Evolutionary conservation across 2,888 invertebrate species (phyloP).

Genomic region (Elysia crispata): DNA sequence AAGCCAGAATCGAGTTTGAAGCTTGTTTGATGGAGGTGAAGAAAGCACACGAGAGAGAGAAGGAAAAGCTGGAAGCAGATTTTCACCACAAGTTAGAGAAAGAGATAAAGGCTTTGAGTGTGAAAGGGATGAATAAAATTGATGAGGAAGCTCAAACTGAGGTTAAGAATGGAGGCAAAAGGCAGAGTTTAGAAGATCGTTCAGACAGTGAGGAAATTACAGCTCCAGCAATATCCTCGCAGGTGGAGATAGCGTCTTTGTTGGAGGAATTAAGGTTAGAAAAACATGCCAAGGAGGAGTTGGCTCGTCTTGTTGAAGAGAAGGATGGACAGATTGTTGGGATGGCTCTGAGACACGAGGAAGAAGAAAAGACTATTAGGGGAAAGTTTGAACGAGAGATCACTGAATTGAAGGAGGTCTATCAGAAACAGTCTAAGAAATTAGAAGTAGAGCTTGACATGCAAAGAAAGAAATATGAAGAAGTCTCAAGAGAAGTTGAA

Average conservation of each 20-base stretch:
- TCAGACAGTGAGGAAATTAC: background rate
- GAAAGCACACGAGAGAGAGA: constrained; percentile 9
- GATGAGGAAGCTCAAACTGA: constrained; percentile 12
- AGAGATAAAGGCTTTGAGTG: background rate
- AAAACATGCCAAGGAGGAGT: background rate
- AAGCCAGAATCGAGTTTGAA: background rate
- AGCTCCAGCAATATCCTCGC: background rate
- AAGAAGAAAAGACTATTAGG: constrained; percentile 6
- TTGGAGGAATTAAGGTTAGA: constrained; percentile 1
- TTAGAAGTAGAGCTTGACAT: background rate
- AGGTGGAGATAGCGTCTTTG: background rate
- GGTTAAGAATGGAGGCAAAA: background rate
- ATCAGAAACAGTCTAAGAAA: constrained; percentile 20
- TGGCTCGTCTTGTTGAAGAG: constrained; percentile 30
- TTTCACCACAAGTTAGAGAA: background rate
- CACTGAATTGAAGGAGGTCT: background rate
- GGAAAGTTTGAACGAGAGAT: constrained; percentile 1
- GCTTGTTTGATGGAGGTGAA: background rate
- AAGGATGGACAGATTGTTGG: constrained; percentile 26
- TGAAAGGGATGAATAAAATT: background rate
- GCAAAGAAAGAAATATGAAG: background rate
- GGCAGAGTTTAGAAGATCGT: background rate
- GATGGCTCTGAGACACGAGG: constrained; percentile 29
- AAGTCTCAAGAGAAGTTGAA: background rate
- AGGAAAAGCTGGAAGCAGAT: constrained; percentile 26